phyloP scores from a whole-genome alignment of 2,113 vertebrate species.

The Aspidoscelis tigris region DNA sequence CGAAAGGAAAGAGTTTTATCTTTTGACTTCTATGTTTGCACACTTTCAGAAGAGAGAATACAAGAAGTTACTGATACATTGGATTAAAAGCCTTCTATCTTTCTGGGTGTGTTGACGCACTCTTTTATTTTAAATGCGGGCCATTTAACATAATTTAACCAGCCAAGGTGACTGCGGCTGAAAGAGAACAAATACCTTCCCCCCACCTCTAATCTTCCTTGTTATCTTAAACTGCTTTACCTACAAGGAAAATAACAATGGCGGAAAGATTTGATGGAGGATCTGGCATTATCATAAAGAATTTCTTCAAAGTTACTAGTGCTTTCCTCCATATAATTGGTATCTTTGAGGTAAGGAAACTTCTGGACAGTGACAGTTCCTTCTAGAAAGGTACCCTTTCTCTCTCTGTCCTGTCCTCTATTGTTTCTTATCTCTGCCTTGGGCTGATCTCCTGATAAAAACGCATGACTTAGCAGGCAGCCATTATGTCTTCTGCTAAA shows the following conservation, averaged over 20 bases:
- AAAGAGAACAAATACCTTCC: slow-evolving; percentile 58
- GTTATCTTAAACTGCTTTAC: slow-evolving; percentile 19
- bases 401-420: neutral
- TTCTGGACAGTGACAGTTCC: neutral
- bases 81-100: slow-evolving; percentile 34
- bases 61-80: slow-evolving; percentile 23
- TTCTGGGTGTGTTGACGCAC: slow-evolving; percentile 20
- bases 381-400: neutral
- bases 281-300: neutral
- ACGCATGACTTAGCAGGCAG: neutral
- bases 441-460: neutral
- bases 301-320: slow-evolving; percentile 10
- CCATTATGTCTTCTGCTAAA: neutral
- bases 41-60: slow-evolving; percentile 44
- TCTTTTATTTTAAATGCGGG: slow-evolving; percentile 25
- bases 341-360: neutral
- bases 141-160: slow-evolving; percentile 36
- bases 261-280: slow-evolving; percentile 18
- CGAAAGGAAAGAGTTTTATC: slow-evolving; percentile 23
- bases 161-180: slow-evolving; percentile 50
- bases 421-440: neutral
- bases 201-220: slow-evolving; percentile 35
- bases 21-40: slow-evolving; percentile 40
- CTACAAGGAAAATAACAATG: slow-evolving; percentile 34
- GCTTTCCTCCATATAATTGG: neutral